phyloP scores from a whole-genome alignment of 1,140 invertebrate genomes.

The Antheraea mylitta region DNA sequence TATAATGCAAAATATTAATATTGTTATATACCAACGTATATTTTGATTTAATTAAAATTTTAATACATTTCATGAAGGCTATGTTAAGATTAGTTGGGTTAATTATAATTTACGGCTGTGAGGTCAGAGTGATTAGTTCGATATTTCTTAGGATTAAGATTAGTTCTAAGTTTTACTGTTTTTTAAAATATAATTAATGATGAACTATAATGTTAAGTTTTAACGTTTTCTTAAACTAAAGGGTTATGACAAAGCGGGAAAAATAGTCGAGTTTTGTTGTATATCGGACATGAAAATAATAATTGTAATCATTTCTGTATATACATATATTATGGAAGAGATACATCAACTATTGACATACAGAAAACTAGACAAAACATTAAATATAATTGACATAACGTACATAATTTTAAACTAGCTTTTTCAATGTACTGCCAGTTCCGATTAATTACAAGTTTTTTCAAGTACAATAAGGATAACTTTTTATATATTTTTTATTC shows the following conservation, averaged over 20 bases:
- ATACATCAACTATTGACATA: no score
- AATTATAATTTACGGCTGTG: not conserved
- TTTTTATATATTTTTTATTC: no score
- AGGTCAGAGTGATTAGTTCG: not conserved
- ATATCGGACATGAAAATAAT: no score
- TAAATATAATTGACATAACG: no score
- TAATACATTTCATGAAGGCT: not conserved
- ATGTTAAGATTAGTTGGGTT: not conserved
- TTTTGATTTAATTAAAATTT: not conserved
- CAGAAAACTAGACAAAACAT: no score
- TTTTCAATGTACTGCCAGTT: no score
- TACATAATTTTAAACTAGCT: no score
- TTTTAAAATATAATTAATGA: not conserved
- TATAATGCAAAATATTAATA: not conserved
- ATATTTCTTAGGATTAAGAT: not conserved
- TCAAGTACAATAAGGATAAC: no score
- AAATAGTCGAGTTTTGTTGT: no score
- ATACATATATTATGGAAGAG: no score
- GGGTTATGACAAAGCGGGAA: not conserved
- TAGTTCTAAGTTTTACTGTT: not conserved
- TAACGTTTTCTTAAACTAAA: not conserved
- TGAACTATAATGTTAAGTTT: not conserved
- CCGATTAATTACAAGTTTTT: no score
- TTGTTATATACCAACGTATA: not conserved
- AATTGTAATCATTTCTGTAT: no score